Percentiles rank a stretch among this genome's conserved stretches.
These are phyloP conservation scores for Myotis findleyi DNA, from an alignment of 2,797 vertebrate genomes.

Conservation along the genomic window DNA sequence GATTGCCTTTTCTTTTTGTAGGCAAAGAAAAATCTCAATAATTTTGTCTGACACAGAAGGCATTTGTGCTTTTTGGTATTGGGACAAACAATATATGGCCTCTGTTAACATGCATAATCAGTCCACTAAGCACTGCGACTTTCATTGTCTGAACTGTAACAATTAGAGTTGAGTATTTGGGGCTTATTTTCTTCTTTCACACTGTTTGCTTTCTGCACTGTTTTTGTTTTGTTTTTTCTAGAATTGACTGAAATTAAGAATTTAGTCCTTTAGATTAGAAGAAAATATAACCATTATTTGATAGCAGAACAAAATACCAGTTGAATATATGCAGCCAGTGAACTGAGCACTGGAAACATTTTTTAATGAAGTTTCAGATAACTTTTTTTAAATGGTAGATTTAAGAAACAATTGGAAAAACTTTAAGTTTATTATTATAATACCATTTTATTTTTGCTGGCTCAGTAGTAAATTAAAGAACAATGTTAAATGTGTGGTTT, in stretches of 20 bases:
- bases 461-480: slow-evolving; percentile 14
- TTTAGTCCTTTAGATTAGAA: slow-evolving; percentile 52
- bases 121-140: background rate
- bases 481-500: slow-evolving; percentile 30
- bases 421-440: slow-evolving; percentile 15
- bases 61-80: slow-evolving; percentile 68
- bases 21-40: slow-evolving; percentile 71
- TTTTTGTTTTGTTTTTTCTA: background rate
- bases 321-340: background rate
- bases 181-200: background rate
- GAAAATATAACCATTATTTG: slow-evolving; percentile 32
- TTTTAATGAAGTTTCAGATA: slow-evolving; percentile 49
- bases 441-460: slow-evolving; percentile 50
- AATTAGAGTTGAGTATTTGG: slow-evolving; percentile 2
- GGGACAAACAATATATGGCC: slow-evolving; percentile 53
- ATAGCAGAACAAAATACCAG: background rate
- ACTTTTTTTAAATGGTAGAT: background rate
- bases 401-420: slow-evolving; percentile 32
- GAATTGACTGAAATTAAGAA: slow-evolving; percentile 57
- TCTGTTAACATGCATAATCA: slow-evolving; percentile 63
- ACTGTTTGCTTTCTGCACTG: slow-evolving; percentile 17
- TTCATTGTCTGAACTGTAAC: slow-evolving; percentile 46
- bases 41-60: slow-evolving; percentile 69
- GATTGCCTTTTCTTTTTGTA: slow-evolving; percentile 60
- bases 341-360: background rate